Evolutionary conservation across 2,113 vertebrate genomes (phyloP), one percentile per base, ranked within the genome.

Genomic region (Nansenia antarctica): DNA sequence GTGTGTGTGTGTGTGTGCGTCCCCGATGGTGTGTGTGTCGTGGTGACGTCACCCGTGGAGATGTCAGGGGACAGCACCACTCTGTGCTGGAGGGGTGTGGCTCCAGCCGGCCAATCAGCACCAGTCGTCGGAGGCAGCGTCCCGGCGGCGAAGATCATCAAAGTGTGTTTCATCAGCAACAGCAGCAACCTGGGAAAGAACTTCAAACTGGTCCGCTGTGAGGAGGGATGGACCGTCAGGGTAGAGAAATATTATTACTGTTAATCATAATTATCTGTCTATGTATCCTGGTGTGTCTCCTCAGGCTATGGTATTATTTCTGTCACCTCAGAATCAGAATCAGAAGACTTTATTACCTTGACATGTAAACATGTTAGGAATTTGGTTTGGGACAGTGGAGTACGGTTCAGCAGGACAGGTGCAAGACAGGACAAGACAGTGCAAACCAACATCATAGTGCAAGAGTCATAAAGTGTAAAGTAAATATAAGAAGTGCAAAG

Each of bases 131-230:
- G 86, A 80, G 9, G 72, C 86, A 49, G 68, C 85, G 74, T 72
- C 88, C 80, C 78, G 81, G 39, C 83, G 0, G 87, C 86, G 42
- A 92, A 95, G 65, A 98, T 98, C 87, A 92, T 98, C 80, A 98
- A 98, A 92, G 95, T 98, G 72, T 98, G 97, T 77, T 98, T 97
- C 85, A 94, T 94, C 12, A 97, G 95, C 89, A 98, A 96, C 92
- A 97, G 94, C 49, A 77, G 82, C 87, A 98, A 97, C 85, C 79
- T 95, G 47, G 94, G 95, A 62, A 98, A 95, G 83, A 98, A 97
- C 92, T 98, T 98, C 91, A 98, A 98, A 82, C 90, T 98, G 84
- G 94, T 98, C 24, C 95, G 95, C 70, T 98, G 96, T 71, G 90
- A 94, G 1, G 93, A 96, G 39, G 88, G 90, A 0, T 95, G 93